Evolutionary conservation across 2,113 vertebrate genomes (phyloP), one percentile per base, ranked within the genome.

Genomic region (Castor canadensis): DNA sequence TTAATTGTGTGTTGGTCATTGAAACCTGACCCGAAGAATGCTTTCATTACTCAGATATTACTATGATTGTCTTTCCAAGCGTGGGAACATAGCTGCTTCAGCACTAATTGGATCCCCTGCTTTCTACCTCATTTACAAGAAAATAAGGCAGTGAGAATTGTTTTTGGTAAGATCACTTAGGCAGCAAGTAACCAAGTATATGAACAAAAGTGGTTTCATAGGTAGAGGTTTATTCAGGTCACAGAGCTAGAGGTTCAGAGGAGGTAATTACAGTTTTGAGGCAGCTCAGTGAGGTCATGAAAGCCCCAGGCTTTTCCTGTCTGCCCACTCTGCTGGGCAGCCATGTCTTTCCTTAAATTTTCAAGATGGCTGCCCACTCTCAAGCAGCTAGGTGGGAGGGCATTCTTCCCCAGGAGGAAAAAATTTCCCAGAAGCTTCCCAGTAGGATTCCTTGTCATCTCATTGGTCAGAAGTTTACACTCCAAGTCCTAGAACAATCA

Each of bases 331-430:
- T n/a, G 38, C 17, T 28, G 5, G 80, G 72, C 0, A 1, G 30
- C 9, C 40, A 24, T 2, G 0, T 12, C 26, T 9, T 13, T 32
- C 24, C 49, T 83, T 49, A n/a, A 49, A 24, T 16, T 28, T 66
- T 26, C 9, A 75, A n/a, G 69, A 43, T 62, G 86, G 16, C 35
- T 49, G 20, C 40, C 64, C 17, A 19, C 10, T 40, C 19, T 20
- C 24, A 43, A 4, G 12, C 0, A 11, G 85, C 60, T 19, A 60
- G 67, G 5, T 0, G 1, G 5, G 40, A 3, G 28, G 17, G 0
- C 3, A 2, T 28, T 43, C 40, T 58, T 80, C 28, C 17, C 47
- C 2, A 13, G 35, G 69, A 54, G 49, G 6, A 47, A 40, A 6
- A 1, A 38, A 38, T 92, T 95, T 52, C 54, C 62, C 40, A 67